Conservation (phyloP, 2,888 invertebrate genomes). For the Drosophila leonis region DNA sequence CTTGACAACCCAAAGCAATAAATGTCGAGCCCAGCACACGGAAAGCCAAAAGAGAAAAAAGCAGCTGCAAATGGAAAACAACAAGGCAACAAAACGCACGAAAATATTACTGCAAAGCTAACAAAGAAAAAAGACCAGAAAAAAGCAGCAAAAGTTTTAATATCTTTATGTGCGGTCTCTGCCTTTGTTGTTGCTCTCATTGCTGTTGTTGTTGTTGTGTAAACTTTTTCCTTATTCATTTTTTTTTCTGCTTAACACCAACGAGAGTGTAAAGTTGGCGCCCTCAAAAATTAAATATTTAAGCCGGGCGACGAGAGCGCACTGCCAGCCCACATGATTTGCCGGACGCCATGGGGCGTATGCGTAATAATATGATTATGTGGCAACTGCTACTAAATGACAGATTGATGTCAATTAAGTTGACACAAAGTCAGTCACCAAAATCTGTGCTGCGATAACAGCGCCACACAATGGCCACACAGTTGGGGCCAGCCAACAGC, state of each 20-base stretch:
- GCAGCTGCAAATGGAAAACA: conserved; percentile 71
- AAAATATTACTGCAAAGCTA: conserved; percentile 33
- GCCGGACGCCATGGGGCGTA: conserved; percentile 62
- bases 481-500: neutral
- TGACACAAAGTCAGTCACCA: conserved; percentile 56
- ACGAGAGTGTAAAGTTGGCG: conserved; percentile 67
- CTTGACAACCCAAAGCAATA: conserved; percentile 72
- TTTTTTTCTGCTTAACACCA: conserved; percentile 50
- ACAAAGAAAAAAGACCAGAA: conserved; percentile 14
- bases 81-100: conserved; percentile 36
- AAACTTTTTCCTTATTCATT: conserved; percentile 44
- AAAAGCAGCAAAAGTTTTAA: conserved; percentile 67
- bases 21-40: conserved; percentile 65
- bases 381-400: conserved; percentile 67
- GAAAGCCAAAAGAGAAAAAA: conserved; percentile 32
- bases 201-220: conserved; percentile 11
- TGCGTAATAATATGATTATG: conserved; percentile 76
- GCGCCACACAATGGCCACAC: conserved; percentile 4
- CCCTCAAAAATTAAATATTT: conserved; percentile 72
- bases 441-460: conserved; percentile 11
- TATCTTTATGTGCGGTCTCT: conserved; percentile 72
- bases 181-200: conserved; percentile 22
- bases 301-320: conserved; percentile 48
- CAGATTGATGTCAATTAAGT: conserved; percentile 79
- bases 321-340: conserved; percentile 20